Evolutionary conservation across 2,113 vertebrate genomes (phyloP).

Genomic region (Lanius ludovicianus): DNA sequence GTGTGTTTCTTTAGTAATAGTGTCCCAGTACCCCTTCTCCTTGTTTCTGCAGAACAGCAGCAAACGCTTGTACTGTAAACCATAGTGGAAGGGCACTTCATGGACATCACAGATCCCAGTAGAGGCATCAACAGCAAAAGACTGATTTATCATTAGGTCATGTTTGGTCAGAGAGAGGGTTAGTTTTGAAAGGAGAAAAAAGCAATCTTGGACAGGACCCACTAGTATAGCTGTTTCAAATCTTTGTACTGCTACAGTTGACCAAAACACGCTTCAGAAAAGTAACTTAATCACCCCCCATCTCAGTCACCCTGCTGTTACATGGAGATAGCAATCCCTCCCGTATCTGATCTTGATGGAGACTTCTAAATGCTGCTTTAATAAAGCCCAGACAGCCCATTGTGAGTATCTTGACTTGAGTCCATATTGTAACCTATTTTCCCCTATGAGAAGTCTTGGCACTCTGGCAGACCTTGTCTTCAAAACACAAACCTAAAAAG

Average conservation of each 20-base stretch:
- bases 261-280: neutral
- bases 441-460: neutral
- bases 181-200: neutral
- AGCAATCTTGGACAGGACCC: neutral
- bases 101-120: neutral
- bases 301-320: neutral
- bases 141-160: neutral
- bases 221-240: neutral
- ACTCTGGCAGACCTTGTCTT: neutral
- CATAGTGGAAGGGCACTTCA: neutral
- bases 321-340: neutral
- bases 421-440: neutral
- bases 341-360: neutral
- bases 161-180: neutral
- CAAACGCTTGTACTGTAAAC: neutral
- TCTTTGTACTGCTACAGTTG: neutral
- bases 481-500: neutral
- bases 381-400: neutral
- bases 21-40: neutral
- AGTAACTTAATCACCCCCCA: neutral
- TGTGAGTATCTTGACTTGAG: neutral
- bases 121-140: neutral
- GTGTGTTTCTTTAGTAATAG: neutral
- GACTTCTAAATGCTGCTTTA: neutral
- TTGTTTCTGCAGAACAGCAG: conserved; percentile 5